Base-by-base conservation (phyloP, 2,888 invertebrate genomes). In the Drymonia ruficornis region DNA sequence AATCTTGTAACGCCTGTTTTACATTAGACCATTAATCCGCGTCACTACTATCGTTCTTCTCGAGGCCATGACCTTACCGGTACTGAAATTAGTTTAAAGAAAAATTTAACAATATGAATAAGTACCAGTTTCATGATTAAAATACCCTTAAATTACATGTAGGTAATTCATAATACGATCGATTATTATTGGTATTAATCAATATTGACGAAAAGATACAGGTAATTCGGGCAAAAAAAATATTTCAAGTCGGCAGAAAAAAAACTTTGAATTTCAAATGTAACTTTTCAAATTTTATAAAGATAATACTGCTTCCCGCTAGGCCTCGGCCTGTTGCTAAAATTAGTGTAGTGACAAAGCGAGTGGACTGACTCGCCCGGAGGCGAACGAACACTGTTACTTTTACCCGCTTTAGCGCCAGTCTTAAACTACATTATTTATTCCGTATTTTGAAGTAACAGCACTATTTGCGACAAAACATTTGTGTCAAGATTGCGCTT, bases 351-450 rank as follows among this genome's bases (percentile, higher is more conserved):
- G 18, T 19, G 43, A 50, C 66, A 62, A 53, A 59, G 57, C 50
- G 46, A 29, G 49, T 47, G 38, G 48, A 60, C 45, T 19, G 15
- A 12, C 63, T 56, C 43, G 63, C 69, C 59, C 46, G 6, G 23
- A 29, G 61, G 71, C 70, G 38, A 58, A 23, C 23, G 7, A 23
- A 55, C 48, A 31, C 50, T 43, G 54, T 60, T 59, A 49, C 59
- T 61, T 61, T 54, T 56, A 56, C 52, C 70, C 57, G 50, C 64
- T 60, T 56, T 50, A 45, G 53, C 50, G 54, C 31, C 52, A 56
- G 57, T 56, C 56, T 65, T 69, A 58, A 55, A 53, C 52, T 65
- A 65, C 67, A 67, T 72, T 54, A 67, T 56, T 72, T 67, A 72
- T 72, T 72, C 67, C 49, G 18, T 59, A 48, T 43, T 43, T 48